Evolutionary conservation across 2,888 invertebrate species (phyloP).

Genomic region (Cheilosia pagana): DNA sequence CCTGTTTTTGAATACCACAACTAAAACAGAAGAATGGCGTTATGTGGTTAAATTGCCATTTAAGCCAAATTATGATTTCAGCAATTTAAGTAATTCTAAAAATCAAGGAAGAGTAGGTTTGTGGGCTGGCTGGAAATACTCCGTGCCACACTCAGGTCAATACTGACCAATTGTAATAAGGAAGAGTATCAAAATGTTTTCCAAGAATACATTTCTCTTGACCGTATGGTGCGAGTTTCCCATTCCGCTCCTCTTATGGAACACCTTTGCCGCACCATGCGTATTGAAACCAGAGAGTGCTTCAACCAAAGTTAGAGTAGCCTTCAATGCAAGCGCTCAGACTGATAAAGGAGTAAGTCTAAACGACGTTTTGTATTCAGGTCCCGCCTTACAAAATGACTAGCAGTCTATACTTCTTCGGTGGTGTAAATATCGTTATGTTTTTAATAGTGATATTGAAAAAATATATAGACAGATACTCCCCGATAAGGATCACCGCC

Average conservation of each 20-base stretch:
- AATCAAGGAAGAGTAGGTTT: too few relatives aligned
- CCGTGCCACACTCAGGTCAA: too few relatives aligned
- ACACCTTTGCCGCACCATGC: constrained; percentile 31
- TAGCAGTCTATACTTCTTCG: constrained; percentile 44
- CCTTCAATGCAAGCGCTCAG: constrained; percentile 56
- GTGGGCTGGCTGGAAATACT: too few relatives aligned
- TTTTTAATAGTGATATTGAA: constrained; percentile 76
- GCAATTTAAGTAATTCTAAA: constrained; percentile 6
- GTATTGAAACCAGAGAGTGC: constrained; percentile 11
- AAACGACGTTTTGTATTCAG: constrained; percentile 69
- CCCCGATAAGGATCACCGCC: constrained; percentile 56
- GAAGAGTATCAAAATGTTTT: constrained; percentile 20
- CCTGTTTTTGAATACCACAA: background rate
- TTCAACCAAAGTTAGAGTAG: constrained; percentile 45
- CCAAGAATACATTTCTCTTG: constrained; percentile 14
- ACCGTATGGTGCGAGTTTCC: background rate
- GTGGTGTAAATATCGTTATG: constrained; percentile 49
- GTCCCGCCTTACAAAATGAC: constrained; percentile 76
- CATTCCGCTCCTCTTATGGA: background rate
- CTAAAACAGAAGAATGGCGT: constrained; percentile 1
- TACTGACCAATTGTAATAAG: too few relatives aligned
- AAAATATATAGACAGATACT: constrained; percentile 77
- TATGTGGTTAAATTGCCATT: constrained; percentile 29
- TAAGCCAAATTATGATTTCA: background rate
- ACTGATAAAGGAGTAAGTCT: background rate